Evolutionary conservation across 2,797 vertebrate genomes (phyloP), one percentile per base, ranked within the genome.

Genomic region (Crocodylus rhombifer): DNA sequence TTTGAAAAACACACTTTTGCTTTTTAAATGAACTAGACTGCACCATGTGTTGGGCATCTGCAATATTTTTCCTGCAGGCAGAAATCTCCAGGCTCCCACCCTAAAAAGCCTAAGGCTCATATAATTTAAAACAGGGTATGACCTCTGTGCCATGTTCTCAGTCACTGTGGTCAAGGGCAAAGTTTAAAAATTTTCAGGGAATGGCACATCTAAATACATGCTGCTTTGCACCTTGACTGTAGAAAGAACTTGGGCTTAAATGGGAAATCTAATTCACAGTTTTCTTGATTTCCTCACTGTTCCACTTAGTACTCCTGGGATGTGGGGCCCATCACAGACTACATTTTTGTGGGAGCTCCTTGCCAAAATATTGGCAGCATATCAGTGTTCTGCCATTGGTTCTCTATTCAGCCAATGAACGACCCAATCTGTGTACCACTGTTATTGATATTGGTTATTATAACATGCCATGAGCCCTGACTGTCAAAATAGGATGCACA

Each of bases 31-130:
- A 96, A 92, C 79, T 88, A 85, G 74, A 81, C 26, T 88, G 73
- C 81, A 87, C 80, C 28, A 87, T 95, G 93, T 92, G 88, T 95
- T 85, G 79, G 88, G 87, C 95, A 93, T 91, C 92, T 96, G 93
- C 89, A 92, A 92, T 92, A 94, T 96, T 79, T 88, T 95, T 95
- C 92, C 93, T 84, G 36, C 62, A 86, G 81, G 75, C 94, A 87
- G 90, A 96, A 95, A 88, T 92, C 78, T 2, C 0, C 74, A 78
- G 30, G 79, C 23, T 88, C 93, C 51, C 30, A 91, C 30, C 25
- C 74, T 86, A 77, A 76, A 69, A 96, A 90, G 51, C 79, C 89
- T 95, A 92, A 87, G 56, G 65, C 30, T 71, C 88, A 56, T 57
- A 71, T 84, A 51, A 89, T 95, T 95, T 89, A 91, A 92, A 80